phyloP scores from a whole-genome alignment of 2,797 vertebrate genomes.

The Lepus townsendii region DNA sequence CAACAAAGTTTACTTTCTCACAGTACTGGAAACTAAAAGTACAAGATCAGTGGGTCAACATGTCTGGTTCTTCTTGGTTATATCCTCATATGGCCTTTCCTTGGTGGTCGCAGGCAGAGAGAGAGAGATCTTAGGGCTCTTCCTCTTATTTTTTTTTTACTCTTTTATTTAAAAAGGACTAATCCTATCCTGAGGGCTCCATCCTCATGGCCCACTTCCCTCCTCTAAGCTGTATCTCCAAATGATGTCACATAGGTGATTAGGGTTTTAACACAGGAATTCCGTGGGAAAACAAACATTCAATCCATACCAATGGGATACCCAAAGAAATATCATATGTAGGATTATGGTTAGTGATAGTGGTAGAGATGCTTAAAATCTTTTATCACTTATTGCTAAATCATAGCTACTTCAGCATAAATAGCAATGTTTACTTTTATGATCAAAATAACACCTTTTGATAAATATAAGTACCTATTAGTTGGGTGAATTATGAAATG shows the following conservation, averaged over 20 bases:
- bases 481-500: background rate
- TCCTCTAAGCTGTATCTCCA: background rate
- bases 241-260: background rate
- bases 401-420: constrained; percentile 8
- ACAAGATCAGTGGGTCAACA: background rate
- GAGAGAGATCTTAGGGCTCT: background rate
- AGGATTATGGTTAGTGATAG: background rate
- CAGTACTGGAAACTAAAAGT: background rate
- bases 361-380: constrained; percentile 22
- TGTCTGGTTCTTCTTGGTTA: background rate
- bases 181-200: background rate
- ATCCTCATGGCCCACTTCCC: background rate
- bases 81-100: background rate
- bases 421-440: constrained; percentile 53
- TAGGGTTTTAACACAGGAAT: background rate
- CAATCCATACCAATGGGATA: background rate
- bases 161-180: background rate
- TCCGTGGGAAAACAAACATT: background rate
- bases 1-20: background rate
- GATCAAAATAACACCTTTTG: constrained; percentile 34
- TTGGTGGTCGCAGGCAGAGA: background rate
- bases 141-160: background rate
- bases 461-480: constrained; percentile 4
- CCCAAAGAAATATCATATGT: background rate
- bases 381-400: background rate